These are phyloP conservation scores for Siphamia tubifer DNA, from an alignment of 2,113 vertebrate genomes.

Conservation along the genomic window DNA sequence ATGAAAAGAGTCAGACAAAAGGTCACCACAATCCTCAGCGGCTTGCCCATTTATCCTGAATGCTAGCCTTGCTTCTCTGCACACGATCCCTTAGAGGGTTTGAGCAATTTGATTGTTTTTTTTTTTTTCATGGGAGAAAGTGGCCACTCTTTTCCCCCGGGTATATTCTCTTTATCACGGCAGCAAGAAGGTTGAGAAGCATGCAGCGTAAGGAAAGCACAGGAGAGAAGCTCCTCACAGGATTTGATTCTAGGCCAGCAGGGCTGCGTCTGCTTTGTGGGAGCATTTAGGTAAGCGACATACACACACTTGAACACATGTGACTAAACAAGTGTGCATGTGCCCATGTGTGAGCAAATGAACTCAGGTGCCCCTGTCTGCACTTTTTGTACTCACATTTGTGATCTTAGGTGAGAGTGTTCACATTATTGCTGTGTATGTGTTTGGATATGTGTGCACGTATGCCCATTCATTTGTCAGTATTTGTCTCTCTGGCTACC, in stretches of 20 bases:
- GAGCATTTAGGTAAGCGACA: background rate
- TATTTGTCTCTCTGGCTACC: background rate
- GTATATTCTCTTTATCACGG: constrained; percentile 31
- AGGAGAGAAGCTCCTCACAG: constrained; percentile 17
- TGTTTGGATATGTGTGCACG: background rate
- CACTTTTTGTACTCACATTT: background rate
- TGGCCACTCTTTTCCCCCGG: background rate
- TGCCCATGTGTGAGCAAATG: too few relatives aligned
- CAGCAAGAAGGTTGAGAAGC: constrained; percentile 25
- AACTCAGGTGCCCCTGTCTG: constrained; percentile 8
- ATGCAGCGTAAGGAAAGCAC: constrained; percentile 5
- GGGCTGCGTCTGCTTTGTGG: constrained; percentile 4
- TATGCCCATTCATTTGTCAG: background rate
- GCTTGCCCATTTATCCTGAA: constrained; percentile 38
- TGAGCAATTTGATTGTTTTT: background rate
- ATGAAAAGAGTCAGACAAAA: constrained; percentile 67
- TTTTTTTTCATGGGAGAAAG: constrained; percentile 18
- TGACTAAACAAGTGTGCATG: constrained; percentile 20
- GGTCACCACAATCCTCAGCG: constrained; percentile 43
- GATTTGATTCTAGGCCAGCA: constrained; percentile 37
- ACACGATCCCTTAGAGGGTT: constrained; percentile 11
- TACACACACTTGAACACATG: constrained; percentile 8
- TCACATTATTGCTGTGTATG: background rate
- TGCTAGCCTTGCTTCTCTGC: constrained; percentile 10
- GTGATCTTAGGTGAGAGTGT: background rate